Percentiles rank a stretch among this genome's conserved stretches.
These are phyloP conservation scores for Caranx ignobilis DNA, from an alignment of 2,113 vertebrate genomes.

Conservation along the genomic window DNA sequence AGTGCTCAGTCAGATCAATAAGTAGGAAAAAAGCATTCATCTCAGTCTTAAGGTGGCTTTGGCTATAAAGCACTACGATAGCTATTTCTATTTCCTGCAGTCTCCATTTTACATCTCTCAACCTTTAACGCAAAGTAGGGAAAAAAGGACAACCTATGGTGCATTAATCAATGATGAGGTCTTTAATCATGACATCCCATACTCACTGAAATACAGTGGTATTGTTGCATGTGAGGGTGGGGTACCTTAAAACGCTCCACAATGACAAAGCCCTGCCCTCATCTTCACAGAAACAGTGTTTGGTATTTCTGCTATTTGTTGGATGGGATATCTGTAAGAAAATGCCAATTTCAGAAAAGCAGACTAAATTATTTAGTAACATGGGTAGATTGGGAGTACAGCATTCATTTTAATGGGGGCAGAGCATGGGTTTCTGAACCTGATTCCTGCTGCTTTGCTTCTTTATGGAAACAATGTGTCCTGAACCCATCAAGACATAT, in stretches of 20 bases:
- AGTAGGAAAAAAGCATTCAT: slow-evolving; percentile 67
- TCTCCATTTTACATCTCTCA: background rate
- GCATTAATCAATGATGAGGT: background rate
- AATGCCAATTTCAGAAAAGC: slow-evolving; percentile 3
- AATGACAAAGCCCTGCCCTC: slow-evolving; percentile 81
- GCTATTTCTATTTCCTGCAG: slow-evolving; percentile 5
- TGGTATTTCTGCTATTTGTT: slow-evolving; percentile 64
- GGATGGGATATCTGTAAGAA: slow-evolving; percentile 27
- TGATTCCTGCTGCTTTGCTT: slow-evolving; percentile 28
- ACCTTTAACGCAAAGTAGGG: background rate
- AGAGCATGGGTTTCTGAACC: slow-evolving; percentile 24
- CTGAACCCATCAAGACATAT: slow-evolving; percentile 35
- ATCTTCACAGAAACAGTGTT: slow-evolving; percentile 66
- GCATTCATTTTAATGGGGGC: background rate
- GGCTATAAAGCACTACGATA: slow-evolving; percentile 6
- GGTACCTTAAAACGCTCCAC: slow-evolving; percentile 74
- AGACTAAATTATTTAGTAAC: slow-evolving; percentile 6
- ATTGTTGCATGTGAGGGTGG: slow-evolving; percentile 36
- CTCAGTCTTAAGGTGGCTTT: slow-evolving; percentile 79
- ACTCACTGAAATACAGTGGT: background rate
- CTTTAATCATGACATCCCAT: background rate
- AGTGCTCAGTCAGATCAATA: slow-evolving; percentile 83
- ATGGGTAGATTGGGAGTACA: background rate
- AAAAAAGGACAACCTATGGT: background rate
- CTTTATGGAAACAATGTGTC: slow-evolving; percentile 47